Evolutionary conservation across 2,113 vertebrate genomes (phyloP).

Genomic region (Quiscalus mexicanus): DNA sequence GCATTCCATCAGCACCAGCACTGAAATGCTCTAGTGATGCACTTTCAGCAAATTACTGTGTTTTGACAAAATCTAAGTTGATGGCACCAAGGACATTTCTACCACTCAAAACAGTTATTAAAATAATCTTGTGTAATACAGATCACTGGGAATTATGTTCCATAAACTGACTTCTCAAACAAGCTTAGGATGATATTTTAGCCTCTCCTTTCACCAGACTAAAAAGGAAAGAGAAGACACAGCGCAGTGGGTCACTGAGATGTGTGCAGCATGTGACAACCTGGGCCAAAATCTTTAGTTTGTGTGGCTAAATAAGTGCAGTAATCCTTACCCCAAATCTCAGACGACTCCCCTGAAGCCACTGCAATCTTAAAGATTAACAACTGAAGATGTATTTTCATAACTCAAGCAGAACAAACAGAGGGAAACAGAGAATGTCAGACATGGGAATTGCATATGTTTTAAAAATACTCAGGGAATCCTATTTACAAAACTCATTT

Average conservation of each 20-base stretch:
- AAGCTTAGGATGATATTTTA: background rate
- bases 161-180: background rate
- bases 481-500: background rate
- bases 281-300: background rate
- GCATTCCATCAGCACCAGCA: background rate
- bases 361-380: background rate
- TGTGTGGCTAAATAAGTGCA: background rate
- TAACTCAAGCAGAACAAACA: background rate
- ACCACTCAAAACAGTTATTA: background rate
- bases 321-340: background rate
- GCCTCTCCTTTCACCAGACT: background rate
- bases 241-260: background rate
- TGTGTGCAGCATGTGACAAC: background rate
- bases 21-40: background rate
- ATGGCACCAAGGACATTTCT: constrained; percentile 21
- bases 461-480: background rate
- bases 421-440: background rate
- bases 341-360: background rate
- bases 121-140: background rate
- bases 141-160: background rate
- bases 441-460: background rate
- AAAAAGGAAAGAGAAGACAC: background rate
- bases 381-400: background rate
- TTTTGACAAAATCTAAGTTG: constrained; percentile 8
- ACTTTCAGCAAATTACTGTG: background rate